phyloP scores from a whole-genome alignment of 1,140 invertebrate species.

The Tachypleus tridentatus region DNA sequence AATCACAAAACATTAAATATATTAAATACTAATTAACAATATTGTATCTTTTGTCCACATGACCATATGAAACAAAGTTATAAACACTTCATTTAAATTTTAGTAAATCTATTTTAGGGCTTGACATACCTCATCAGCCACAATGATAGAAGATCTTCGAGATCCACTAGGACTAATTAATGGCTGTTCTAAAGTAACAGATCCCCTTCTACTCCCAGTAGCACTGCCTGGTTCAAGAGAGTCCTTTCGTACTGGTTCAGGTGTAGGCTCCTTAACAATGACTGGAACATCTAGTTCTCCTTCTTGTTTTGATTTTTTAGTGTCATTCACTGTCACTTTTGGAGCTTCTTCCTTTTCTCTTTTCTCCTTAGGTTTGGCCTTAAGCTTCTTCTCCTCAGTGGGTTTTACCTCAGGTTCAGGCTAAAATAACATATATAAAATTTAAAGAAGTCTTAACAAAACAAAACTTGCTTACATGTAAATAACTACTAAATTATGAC shows the following conservation, averaged over 20 bases:
- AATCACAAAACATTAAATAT: too few relatives aligned
- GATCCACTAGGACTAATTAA: slow-evolving; percentile 5
- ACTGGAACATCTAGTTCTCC: slow-evolving; percentile 13
- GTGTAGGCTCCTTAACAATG: slow-evolving; percentile 22
- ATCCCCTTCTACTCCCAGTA: slow-evolving; percentile 19
- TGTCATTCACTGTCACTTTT: slow-evolving; percentile 14
- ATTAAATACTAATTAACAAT: too few relatives aligned
- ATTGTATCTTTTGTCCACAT: too few relatives aligned
- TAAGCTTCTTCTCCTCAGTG: slow-evolving; percentile 22
- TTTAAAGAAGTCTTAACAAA: too few relatives aligned
- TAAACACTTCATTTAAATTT: too few relatives aligned
- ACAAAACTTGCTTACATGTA: too few relatives aligned
- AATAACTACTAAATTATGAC: too few relatives aligned
- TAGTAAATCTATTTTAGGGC: too few relatives aligned
- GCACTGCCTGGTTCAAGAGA: slow-evolving; percentile 15
- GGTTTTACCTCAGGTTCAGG: slow-evolving; percentile 26
- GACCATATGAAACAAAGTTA: too few relatives aligned
- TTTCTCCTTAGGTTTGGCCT: slow-evolving; percentile 39
- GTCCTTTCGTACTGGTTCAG: slow-evolving; percentile 17
- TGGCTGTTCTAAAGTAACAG: background rate
- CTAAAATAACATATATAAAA: too few relatives aligned
- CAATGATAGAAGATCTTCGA: slow-evolving; percentile 31
- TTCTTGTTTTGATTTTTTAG: slow-evolving; percentile 7
- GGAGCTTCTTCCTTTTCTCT: slow-evolving; percentile 15
- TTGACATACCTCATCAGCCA: slow-evolving; percentile 53